Base-by-base conservation (phyloP, 2,113 vertebrate genomes). In the Salvator merianae region DNA sequence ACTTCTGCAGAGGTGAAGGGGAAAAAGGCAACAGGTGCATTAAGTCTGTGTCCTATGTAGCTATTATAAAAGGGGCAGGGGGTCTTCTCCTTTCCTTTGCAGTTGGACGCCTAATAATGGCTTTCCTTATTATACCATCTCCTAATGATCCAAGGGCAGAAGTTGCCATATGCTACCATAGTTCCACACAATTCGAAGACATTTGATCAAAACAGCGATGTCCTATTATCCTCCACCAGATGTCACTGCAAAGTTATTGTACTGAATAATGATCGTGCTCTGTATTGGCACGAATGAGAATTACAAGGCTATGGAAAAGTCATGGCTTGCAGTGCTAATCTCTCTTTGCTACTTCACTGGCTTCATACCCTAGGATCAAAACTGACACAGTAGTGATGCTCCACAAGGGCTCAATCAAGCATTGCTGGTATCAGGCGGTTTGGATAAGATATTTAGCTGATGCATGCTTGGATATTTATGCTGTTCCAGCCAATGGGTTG, bases 191-290 rank as follows among this genome's bases (percentile, higher is more conserved):
- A 85, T 91, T 87, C 20, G 0, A 36, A 7, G 24, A 50, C 59
- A 1, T 68, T 74, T 70, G 65, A 89, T 71, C 83, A 78, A 22
- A 84, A 66, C 0, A 28, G 26, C 62, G 80, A 85, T 75, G 90
- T 86, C 84, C 91, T 90, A 89, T 81, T 82, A 80, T 90, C 88
- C 89, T 91, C 92, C 87, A 86, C 63, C 87, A 91, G 92, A 89
- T 87, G 88, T 90, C 90, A 84, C 75, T 86, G 83, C 75, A 18
- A 89, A 91, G 71, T 87, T 90, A 78, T 72, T 84, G 76, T 66
- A 83, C 85, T 77, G 55, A 69, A 0, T 40, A 80, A 71, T 24
- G 85, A 78, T 47, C 68, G 84, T 1, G 0, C 30, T 66, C 76
- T 3, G 70, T 0, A 1, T 74, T 9, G 69, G 55, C 78, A 77